Evolutionary conservation across 2,113 vertebrate species (phyloP).

Genomic region (Fregetta grallaria): DNA sequence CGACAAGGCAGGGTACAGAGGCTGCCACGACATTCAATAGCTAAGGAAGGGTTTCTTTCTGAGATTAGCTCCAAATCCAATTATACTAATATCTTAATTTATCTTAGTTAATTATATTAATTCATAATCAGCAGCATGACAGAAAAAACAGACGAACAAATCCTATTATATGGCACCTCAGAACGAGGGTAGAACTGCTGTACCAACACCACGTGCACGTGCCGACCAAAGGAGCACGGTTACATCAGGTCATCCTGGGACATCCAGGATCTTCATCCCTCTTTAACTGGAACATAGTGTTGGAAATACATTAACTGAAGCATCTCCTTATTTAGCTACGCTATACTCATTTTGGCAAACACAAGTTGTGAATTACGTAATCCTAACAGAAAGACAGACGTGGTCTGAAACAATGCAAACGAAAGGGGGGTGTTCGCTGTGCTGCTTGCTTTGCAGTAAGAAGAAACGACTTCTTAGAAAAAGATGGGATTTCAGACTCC

Average conservation of each 20-base stretch:
- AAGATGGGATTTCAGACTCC: not conserved
- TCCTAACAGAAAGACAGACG: not conserved
- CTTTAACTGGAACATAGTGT: not conserved
- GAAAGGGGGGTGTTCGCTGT: not conserved
- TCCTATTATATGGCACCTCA: not conserved
- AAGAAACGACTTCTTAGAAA: not conserved
- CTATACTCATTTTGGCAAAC: not conserved
- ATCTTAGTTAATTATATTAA: constrained; percentile 8
- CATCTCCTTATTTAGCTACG: not conserved
- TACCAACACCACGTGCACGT: not conserved
- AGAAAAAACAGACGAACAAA: not conserved
- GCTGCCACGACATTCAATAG: not conserved
- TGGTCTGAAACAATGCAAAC: not conserved
- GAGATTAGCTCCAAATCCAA: not conserved
- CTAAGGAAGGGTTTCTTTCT: not conserved
- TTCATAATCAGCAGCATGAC: not conserved
- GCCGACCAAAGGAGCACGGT: not conserved
- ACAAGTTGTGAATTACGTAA: not conserved
- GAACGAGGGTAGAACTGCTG: not conserved
- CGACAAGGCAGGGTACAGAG: not conserved
- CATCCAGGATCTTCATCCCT: not conserved
- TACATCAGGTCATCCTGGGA: not conserved
- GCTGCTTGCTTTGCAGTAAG: not conserved
- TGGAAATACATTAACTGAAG: not conserved
- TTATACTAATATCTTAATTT: not conserved